These are phyloP conservation scores for Microctonus hyperodae DNA, from an alignment of 2,888 invertebrate genomes.

Conservation along the genomic window DNA sequence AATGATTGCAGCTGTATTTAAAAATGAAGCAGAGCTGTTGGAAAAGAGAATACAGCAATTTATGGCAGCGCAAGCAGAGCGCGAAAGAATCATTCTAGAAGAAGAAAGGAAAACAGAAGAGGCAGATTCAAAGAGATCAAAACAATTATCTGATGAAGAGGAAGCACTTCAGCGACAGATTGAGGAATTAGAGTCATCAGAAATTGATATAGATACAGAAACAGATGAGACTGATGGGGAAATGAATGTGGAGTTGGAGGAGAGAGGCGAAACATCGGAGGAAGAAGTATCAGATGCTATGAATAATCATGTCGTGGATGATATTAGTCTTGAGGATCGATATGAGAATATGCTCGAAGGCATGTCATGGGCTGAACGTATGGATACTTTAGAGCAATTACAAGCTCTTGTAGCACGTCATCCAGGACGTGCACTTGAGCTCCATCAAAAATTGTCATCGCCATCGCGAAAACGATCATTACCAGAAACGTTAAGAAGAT, in stretches of 20 bases:
- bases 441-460: slow-evolving; percentile 93
- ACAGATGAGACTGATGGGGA: slow-evolving; percentile 82
- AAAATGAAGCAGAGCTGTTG: slow-evolving; percentile 59
- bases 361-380: slow-evolving; percentile 87
- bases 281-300: slow-evolving; percentile 36
- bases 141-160: slow-evolving; percentile 76
- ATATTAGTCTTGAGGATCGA: slow-evolving; percentile 59
- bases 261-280: slow-evolving; percentile 51
- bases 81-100: slow-evolving; percentile 60
- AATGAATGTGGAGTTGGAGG: slow-evolving; percentile 64
- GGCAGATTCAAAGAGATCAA: slow-evolving; percentile 74
- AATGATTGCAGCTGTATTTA: slow-evolving; percentile 60
- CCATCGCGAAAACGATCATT: slow-evolving; percentile 86
- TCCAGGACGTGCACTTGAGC: slow-evolving; percentile 89
- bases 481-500: slow-evolving; percentile 79
- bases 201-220: slow-evolving; percentile 81
- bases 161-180: slow-evolving; percentile 79
- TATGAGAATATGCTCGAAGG: slow-evolving; percentile 63
- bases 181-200: slow-evolving; percentile 75
- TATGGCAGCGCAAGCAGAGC: slow-evolving; percentile 61
- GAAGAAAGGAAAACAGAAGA: slow-evolving; percentile 67
- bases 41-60: slow-evolving; percentile 61
- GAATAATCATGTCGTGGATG: slow-evolving; percentile 44
- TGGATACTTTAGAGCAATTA: slow-evolving; percentile 79
- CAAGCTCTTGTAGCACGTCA: slow-evolving; percentile 85